Base-by-base conservation (phyloP, 2,888 invertebrate species). In the Tachina lurida region DNA sequence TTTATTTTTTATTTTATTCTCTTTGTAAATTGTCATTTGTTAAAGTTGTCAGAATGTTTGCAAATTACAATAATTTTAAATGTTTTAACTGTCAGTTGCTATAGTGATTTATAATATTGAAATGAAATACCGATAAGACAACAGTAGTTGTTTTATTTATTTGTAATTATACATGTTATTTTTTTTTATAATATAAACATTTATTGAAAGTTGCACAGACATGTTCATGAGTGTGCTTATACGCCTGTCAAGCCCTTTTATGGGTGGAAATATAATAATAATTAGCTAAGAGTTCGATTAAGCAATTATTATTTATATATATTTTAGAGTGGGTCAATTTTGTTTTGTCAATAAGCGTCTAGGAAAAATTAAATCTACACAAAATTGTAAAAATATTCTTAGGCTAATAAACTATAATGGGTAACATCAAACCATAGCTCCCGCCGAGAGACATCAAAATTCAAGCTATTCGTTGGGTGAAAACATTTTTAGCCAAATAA, bases 61-160 rank as follows among this genome's bases (percentile, higher is more conserved):
- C 82, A 82, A 85, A 85, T 85, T 85, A 75, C 78, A 85, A 85
- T 82, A 82, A 85, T 70, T 85, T 82, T 85, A 85, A 85, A 82
- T 82, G 81, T 78, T 82, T 82, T 49, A 82, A 82, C 74, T 85
- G 81, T 82, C 81, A 82, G 63, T 10, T 65, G 47, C 19, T 52
- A 52, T 58, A 49, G 82, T 82, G 75, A 82, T 76, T 82, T 82
- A 82, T 76, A 56, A 68, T 74, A 60, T 71, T 71, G 7, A 39
- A 63, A 80, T 60, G 41, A 56, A 65, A 79, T 73, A 41, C 7
- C 7, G 7, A 31, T 19, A 19, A n/a, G 17, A 63, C 45, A 52
- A 41, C 58, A 74, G 31, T 52, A 58, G 79, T 80, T 58, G 31
- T 43, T 73, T 65, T 65, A 80, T 80, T 58, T 58, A 62, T 73